These are phyloP conservation scores for Masnerella sp. DNA, from an alignment of 2,888 invertebrate species.

Conservation along the genomic window DNA sequence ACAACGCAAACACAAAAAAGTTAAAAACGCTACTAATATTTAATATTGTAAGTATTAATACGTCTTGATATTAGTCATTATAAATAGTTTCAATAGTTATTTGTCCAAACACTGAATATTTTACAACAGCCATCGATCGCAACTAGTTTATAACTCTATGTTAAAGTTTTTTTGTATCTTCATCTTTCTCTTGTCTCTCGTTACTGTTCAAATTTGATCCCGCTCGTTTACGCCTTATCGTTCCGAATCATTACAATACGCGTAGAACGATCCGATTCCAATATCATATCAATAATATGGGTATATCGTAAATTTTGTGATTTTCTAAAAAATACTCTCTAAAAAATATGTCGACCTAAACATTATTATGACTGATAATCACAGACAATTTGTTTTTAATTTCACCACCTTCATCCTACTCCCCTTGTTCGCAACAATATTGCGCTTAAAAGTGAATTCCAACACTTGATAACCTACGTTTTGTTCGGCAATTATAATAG, in stretches of 20 bases:
- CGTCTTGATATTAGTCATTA: slow-evolving; percentile 70
- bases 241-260: slow-evolving; percentile 54
- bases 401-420: slow-evolving; percentile 42
- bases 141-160: slow-evolving; percentile 72
- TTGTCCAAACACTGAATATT: slow-evolving; percentile 76
- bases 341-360: slow-evolving; percentile 77
- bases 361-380: slow-evolving; percentile 77
- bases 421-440: slow-evolving; percentile 24
- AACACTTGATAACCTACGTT: slow-evolving; percentile 65
- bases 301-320: slow-evolving; percentile 77
- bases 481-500: slow-evolving; percentile 67
- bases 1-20: slow-evolving; percentile 69
- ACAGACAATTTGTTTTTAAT: slow-evolving; percentile 75
- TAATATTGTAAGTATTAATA: slow-evolving; percentile 69
- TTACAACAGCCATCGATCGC: slow-evolving; percentile 76
- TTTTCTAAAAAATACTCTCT: slow-evolving; percentile 77
- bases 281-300: slow-evolving; percentile 75
- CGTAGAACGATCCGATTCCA: slow-evolving; percentile 70
- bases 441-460: slow-evolving; percentile 50
- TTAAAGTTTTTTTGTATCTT: slow-evolving; percentile 65
- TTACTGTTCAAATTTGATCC: slow-evolving; percentile 31
- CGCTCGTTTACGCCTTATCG: background rate
- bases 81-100: slow-evolving; percentile 74
- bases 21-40: slow-evolving; percentile 72
- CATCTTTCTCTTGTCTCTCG: slow-evolving; percentile 31